Evolutionary conservation across 2,113 vertebrate species (phyloP).

Genomic region (Nerophis lumbriciformis): DNA sequence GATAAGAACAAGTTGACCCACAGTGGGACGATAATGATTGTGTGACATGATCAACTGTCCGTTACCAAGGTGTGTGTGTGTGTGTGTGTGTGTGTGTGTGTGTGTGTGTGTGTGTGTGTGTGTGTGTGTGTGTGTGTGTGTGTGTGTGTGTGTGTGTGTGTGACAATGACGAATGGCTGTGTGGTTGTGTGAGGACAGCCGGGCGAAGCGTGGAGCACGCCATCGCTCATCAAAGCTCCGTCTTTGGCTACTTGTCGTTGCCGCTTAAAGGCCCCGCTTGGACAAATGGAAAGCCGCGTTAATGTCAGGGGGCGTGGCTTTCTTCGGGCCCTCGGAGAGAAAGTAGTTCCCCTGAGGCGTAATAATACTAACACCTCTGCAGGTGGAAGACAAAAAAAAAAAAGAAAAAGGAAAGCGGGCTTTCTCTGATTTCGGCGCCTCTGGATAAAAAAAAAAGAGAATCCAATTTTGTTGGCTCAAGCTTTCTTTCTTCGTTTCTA

Average conservation of each 20-base stretch:
- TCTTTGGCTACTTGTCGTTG: slow-evolving; percentile 18
- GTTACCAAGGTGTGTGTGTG: slow-evolving; percentile 15
- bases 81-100: slow-evolving; percentile 17
- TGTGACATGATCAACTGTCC: slow-evolving; percentile 36
- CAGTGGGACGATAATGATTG: slow-evolving; percentile 31
- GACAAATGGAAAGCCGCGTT: not conserved
- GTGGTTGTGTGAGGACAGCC: slow-evolving; percentile 26
- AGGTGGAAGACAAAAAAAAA: slow-evolving; percentile 2
- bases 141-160: slow-evolving; percentile 13
- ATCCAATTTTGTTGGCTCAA: slow-evolving; percentile 25
- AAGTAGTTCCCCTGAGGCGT: too few species aligned
- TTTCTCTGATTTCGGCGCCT: slow-evolving; percentile 1
- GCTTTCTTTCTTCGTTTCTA: slow-evolving; percentile 24
- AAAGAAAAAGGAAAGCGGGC: slow-evolving; percentile 15
- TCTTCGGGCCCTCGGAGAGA: too few species aligned
- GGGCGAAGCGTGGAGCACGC: slow-evolving; percentile 37
- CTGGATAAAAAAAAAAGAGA: not conserved
- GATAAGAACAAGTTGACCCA: slow-evolving; percentile 46
- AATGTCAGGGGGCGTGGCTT: too few species aligned
- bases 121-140: slow-evolving; percentile 10
- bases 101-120: slow-evolving; percentile 18
- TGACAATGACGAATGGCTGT: slow-evolving; percentile 41
- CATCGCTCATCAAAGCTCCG: slow-evolving; percentile 41
- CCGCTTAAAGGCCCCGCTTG: slow-evolving; percentile 14
- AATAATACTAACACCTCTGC: not conserved